Conservation (phyloP, 2,888 invertebrate genomes). For the Andrena flavipes region DNA sequence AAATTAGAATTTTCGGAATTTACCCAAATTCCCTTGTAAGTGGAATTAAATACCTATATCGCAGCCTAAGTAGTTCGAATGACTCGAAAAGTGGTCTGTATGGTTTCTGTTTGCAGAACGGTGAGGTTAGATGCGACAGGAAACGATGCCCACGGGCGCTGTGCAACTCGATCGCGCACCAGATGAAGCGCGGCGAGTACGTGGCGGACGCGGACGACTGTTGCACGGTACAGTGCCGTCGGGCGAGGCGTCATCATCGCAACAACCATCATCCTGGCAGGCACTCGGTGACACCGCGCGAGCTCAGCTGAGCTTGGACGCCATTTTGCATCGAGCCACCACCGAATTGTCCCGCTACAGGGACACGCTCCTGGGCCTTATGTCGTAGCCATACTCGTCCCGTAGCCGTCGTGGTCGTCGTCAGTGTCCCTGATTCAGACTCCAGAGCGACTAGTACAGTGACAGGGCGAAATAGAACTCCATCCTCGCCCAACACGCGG, state of each 20-base stretch:
- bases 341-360: conserved; percentile 48
- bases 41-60: too few relatives aligned
- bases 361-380: conserved; percentile 52
- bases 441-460: conserved; percentile 12
- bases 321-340: conserved; percentile 28
- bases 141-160: conserved; percentile 92
- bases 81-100: not conserved
- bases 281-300: conserved; percentile 76
- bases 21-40: too few relatives aligned
- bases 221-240: conserved; percentile 86
- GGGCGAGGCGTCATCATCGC: conserved; percentile 85
- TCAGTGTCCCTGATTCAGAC: conserved; percentile 20
- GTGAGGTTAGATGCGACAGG: conserved; percentile 91
- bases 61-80: too few relatives aligned
- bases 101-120: conserved; percentile 88
- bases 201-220: conserved; percentile 86
- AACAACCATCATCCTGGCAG: conserved; percentile 84
- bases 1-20: too few relatives aligned
- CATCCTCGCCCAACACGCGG: not conserved
- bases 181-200: conserved; percentile 82
- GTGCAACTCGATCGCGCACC: conserved; percentile 87
- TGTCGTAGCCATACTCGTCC: conserved; percentile 7
- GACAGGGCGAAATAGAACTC: conserved; percentile 8
- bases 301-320: conserved; percentile 77
- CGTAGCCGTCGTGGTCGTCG: conserved; percentile 37